Evolutionary conservation across 2,888 invertebrate species (phyloP), one percentile per base, ranked within the genome.

Genomic region (Acanthosoma haemorrhoidale): DNA sequence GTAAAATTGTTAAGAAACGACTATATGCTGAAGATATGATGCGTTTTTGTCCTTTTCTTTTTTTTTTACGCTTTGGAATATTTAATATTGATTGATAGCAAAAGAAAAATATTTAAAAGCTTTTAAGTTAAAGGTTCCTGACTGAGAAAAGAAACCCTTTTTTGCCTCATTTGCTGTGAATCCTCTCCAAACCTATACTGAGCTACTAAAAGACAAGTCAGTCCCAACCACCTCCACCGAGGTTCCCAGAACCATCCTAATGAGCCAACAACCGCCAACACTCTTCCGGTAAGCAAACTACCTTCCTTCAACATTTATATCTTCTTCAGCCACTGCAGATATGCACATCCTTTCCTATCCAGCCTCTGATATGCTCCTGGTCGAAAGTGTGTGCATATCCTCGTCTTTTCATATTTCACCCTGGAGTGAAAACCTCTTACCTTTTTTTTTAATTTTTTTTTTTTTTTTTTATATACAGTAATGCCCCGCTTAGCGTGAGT

Each of bases 201-300:
- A 64, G 64, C 64, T 41, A n/a, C n/a, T n/a, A n/a, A n/a, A 64
- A 61, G 64, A 64, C 39, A 39, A 64, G 64, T 13, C 51, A 67
- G 67, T 67, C 67, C 67, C 57, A 67, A 67, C 43, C 67, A 67
- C 66, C 29, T 66, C 43, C 66, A 66, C 43, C 43, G 66, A 66
- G 66, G 66, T 66, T 43, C 66, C 66, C 43, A 43, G 41, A 41
- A 66, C 67, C 51, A 57, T 57, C 67, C 67, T 57, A 66, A 18
- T 38, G 43, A 67, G 67, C 67, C 67, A 67, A 67, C 32, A 31
- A 67, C 51, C 67, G 57, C 36, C 34, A 31, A 58, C 29, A 32
- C 31, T 36, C 59, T 39, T 70, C 70, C 70, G 70, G 70, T 70
- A 70, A 70, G 70, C 70, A 41, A 69, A 59, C 43, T n/a, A 41